A percentile compares a stretch with the other conserved stretches of the same genome.
These are phyloP conservation scores for Genyomyrus donnyi DNA, from an alignment of 2,113 vertebrate species.

Conservation along the genomic window DNA sequence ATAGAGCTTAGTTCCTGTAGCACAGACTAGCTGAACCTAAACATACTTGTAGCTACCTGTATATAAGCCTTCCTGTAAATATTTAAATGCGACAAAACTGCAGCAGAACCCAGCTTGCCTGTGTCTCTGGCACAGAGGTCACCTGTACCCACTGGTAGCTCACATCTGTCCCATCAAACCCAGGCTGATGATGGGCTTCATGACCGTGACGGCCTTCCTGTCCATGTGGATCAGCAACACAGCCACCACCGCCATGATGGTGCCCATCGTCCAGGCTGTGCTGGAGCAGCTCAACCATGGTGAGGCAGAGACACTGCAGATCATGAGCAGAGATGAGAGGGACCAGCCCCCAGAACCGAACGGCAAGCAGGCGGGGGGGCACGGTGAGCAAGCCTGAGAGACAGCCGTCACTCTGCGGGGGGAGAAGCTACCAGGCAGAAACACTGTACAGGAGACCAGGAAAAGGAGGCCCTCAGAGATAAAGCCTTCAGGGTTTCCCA, in stretches of 20 bases:
- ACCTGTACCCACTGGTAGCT: not conserved
- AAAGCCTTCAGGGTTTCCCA: not conserved
- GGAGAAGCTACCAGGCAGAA: not conserved
- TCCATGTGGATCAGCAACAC: conserved; percentile 99
- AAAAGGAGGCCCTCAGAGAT: not conserved
- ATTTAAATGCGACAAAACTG: not conserved
- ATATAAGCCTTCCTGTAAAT: not conserved
- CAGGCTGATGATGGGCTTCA: conserved; percentile 94
- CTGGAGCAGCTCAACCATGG: conserved; percentile 71
- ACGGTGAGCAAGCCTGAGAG: conserved; percentile 46
- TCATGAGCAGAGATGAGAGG: conserved; percentile 40
- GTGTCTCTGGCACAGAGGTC: not conserved
- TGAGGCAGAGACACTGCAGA: conserved; percentile 44
- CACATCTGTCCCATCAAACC: not conserved
- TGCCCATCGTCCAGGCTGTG: conserved; percentile 88
- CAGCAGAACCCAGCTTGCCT: not conserved
- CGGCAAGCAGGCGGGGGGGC: conserved; percentile 47
- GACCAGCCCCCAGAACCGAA: conserved; percentile 44
- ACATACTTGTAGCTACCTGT: not conserved
- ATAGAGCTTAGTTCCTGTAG: not conserved
- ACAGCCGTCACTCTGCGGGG: not conserved
- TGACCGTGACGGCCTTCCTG: conserved; percentile 84
- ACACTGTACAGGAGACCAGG: not conserved
- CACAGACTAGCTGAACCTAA: not conserved
- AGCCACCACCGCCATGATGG: conserved; percentile 93